Evolutionary conservation across 2,113 vertebrate genomes (phyloP), one percentile per base, ranked within the genome.

Genomic region (Hemiprocne comata): DNA sequence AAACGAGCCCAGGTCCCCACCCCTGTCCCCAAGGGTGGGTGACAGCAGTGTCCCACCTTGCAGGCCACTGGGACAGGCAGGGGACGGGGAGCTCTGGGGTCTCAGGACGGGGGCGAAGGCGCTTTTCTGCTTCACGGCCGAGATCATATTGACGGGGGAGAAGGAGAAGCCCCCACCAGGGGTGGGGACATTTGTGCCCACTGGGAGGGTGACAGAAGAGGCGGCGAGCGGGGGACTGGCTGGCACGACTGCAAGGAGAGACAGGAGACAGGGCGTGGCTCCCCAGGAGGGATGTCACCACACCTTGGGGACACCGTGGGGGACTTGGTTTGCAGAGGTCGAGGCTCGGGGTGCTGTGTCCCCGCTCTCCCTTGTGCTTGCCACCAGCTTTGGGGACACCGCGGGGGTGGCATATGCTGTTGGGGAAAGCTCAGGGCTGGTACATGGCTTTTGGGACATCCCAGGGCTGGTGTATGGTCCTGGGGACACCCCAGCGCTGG

Each of bases 81-180:
- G 99, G 82, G 99, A 98, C 26, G 99, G 99, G 80, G 99, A 99
- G 89, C 97, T 98, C 97, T 98, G 98, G 15, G 99, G 99, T 91
- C 99, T 98, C 96, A 99, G 98, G 95, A 99, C 99, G 3, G 99
- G 99, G 84, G 99, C 99, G 72, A 99, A 99, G 98, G 99, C 99
- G 98, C 99, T 99, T 97, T 99, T 99, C 99, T 99, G 99, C 98
- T 99, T 99, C 97, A 99, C 99, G 78, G 99, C 98, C 93, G 99
- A 99, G 98, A 99, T 99, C 99, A 99, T 99, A 97, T 98, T 98
- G 98, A 99, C 98, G 90, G 99, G 98, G 73, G 98, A 99, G 98
- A 99, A 99, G 98, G 99, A 99, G 98, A 98, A 98, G 98, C 98
- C 97, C 83, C 98, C 98, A 36, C 87, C 44, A 1, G 98, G 89